Conservation (phyloP, 2,888 invertebrate species). For the Archaeoteleia sp. region DNA sequence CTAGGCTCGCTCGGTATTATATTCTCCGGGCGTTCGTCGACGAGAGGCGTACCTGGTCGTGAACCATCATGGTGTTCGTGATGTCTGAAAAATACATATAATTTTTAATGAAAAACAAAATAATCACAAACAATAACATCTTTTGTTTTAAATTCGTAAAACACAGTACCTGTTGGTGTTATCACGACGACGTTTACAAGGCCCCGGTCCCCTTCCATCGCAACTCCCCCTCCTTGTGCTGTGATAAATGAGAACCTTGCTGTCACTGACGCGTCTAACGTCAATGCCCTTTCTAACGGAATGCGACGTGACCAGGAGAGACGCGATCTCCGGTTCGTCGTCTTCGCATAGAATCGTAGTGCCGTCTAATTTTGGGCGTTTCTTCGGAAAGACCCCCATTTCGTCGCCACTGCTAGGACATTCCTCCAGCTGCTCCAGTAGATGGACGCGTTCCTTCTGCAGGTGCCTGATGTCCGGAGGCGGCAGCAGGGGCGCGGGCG, state of each 20-base stretch:
- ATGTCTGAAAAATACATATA: constrained; percentile 61
- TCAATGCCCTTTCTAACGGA: constrained; percentile 72
- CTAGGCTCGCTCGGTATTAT: constrained; percentile 85
- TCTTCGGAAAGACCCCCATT: constrained; percentile 78
- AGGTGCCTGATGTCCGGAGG: constrained; percentile 80
- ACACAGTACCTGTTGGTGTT: constrained; percentile 63
- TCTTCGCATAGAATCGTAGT: constrained; percentile 68
- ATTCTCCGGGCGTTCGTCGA: constrained; percentile 87
- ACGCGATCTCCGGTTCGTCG: constrained; percentile 72
- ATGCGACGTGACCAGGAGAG: constrained; percentile 71
- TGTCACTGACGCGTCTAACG: constrained; percentile 71
- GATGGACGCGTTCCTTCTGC: constrained; percentile 83
- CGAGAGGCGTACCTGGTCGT: constrained; percentile 89
- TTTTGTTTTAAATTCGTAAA: no score
- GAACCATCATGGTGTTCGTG: constrained; percentile 80
- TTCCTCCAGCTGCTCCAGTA: constrained; percentile 83
- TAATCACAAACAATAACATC: no score
- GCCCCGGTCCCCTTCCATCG: constrained; percentile 68
- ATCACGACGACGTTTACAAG: constrained; percentile 72
- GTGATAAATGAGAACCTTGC: constrained; percentile 69
- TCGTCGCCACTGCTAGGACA: constrained; percentile 84
- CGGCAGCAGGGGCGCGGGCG: constrained; percentile 70
- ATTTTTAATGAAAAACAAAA: constrained; percentile 3
- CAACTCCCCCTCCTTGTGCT: constrained; percentile 68
- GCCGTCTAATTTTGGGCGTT: constrained; percentile 80